phyloP scores from a whole-genome alignment of 1,140 invertebrate genomes.

The Trichonephila clavata region DNA sequence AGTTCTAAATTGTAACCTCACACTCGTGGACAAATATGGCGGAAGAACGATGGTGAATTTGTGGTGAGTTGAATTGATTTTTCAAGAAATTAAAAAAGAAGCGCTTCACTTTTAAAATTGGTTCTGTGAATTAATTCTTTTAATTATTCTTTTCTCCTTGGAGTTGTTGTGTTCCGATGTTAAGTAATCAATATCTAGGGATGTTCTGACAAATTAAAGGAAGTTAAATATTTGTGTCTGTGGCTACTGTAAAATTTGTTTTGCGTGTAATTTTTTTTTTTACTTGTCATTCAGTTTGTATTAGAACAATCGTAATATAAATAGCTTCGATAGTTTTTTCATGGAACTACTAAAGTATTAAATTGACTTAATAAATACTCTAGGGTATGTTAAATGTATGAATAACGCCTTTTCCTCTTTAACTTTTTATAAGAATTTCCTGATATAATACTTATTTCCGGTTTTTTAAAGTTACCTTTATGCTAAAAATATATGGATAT shows the following conservation, averaged over 20 bases:
- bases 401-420: too few relatives aligned
- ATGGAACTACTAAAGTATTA: not conserved
- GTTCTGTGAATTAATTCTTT: conserved; percentile 1
- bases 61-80: conserved; percentile 15
- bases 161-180: conserved; percentile 22
- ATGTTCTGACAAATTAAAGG: conserved; percentile 38
- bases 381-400: not conserved
- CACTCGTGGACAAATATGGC: not conserved
- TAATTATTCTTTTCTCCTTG: conserved; percentile 18
- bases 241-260: not conserved
- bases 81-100: conserved; percentile 9
- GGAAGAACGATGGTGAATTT: not conserved
- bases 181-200: conserved; percentile 25
- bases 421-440: too few relatives aligned
- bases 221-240: conserved; percentile 35
- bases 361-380: not conserved
- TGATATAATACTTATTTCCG: too few relatives aligned
- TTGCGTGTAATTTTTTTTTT: not conserved
- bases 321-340: not conserved
- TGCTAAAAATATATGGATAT: too few relatives aligned
- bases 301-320: not conserved
- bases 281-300: not conserved
- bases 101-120: not conserved
- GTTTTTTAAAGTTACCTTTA: too few relatives aligned
- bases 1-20: not conserved